These are phyloP conservation scores for Spheniscus humboldti DNA, from an alignment of 2,797 vertebrate species.

Conservation along the genomic window DNA sequence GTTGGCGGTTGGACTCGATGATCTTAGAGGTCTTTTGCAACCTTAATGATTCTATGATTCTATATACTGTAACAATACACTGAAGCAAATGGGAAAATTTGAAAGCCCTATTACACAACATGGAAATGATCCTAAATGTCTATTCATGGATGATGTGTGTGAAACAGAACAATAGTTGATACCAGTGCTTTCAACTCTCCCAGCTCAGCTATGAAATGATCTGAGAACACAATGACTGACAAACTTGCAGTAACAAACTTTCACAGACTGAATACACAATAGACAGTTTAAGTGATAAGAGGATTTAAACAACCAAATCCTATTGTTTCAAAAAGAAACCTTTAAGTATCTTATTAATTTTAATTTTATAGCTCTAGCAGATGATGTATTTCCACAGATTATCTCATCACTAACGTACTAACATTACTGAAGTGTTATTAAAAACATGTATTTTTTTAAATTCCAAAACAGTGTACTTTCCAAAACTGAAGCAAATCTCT, in stretches of 20 bases:
- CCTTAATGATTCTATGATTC: too few relatives aligned
- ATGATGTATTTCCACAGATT: conserved; percentile 26
- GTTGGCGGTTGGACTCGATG: too few relatives aligned
- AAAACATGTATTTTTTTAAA: background rate
- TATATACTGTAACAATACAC: background rate
- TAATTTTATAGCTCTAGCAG: conserved; percentile 26
- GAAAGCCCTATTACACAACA: background rate
- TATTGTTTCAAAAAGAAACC: conserved; percentile 37
- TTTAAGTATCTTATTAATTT: conserved; percentile 56
- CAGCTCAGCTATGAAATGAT: background rate
- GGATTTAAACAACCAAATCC: conserved; percentile 9
- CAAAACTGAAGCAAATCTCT: background rate
- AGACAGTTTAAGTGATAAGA: background rate
- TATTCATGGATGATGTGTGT: background rate
- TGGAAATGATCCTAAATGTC: background rate
- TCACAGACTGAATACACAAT: background rate
- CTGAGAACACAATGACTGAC: conserved; percentile 9
- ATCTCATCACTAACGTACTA: background rate
- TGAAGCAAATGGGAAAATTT: background rate
- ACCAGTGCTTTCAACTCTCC: background rate
- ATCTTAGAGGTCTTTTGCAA: too few relatives aligned
- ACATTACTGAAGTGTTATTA: background rate
- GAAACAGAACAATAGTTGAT: background rate
- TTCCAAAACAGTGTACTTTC: background rate
- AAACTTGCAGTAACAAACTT: conserved; percentile 30